Conservation (phyloP, 2,113 vertebrate genomes). For the Sorex fumeus region DNA sequence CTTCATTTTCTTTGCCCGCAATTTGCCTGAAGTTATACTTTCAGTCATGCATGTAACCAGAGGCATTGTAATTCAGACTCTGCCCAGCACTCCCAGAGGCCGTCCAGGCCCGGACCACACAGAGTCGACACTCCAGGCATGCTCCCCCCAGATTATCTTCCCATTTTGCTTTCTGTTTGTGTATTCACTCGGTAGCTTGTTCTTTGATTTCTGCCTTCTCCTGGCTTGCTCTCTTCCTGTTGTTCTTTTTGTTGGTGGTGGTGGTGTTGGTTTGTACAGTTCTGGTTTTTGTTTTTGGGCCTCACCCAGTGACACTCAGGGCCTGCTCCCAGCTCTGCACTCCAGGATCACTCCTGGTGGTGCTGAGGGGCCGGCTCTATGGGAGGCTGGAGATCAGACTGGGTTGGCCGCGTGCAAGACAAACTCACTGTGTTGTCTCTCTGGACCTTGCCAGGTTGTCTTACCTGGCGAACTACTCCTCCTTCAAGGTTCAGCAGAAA, state of each 20-base stretch:
- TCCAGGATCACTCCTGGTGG: no score
- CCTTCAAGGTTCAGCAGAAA: background rate
- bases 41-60: background rate
- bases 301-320: no score
- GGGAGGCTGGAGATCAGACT: no score
- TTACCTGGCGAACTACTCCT: background rate
- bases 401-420: no score
- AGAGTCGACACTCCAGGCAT: background rate
- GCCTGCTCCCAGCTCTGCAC: no score
- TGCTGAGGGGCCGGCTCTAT: no score
- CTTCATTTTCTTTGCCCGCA: conserved; percentile 30
- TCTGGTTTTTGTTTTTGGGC: no score
- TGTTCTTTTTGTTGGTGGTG: background rate
- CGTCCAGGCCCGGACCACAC: background rate
- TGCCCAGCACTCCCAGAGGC: background rate
- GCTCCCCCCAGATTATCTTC: background rate
- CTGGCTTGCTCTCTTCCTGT: background rate
- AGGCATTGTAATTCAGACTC: background rate
- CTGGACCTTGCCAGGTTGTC: background rate
- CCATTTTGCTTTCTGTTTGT: background rate
- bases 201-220: conserved; percentile 19
- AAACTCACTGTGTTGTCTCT: no score
- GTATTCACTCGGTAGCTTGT: background rate
- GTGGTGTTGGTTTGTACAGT: no score
- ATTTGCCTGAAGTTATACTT: background rate